A percentile compares a stretch with the other conserved stretches of the same genome.
Evolutionary conservation across 2,888 invertebrate genomes (phyloP).

Genomic region (Eristalis tenax): DNA sequence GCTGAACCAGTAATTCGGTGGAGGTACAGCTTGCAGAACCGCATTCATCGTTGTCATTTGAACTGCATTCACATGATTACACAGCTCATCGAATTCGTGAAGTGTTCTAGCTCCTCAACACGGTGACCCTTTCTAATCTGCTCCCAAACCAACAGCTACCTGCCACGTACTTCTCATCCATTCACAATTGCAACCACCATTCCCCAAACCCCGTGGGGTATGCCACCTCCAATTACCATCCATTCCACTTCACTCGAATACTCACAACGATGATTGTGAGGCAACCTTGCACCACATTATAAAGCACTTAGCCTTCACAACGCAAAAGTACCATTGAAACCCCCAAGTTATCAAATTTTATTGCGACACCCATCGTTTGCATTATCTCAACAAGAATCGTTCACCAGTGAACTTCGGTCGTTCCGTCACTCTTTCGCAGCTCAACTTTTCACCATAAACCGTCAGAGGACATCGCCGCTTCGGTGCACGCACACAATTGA

Average conservation of each 20-base stretch:
- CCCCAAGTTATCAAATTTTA: background rate
- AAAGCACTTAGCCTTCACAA: background rate
- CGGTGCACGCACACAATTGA: constrained; percentile 76
- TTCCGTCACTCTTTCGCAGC: constrained; percentile 77
- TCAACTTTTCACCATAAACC: constrained; percentile 77
- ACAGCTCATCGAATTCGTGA: too few relatives aligned
- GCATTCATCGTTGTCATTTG: too few relatives aligned
- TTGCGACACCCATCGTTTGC: background rate
- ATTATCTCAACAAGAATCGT: constrained; percentile 74
- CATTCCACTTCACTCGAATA: background rate
- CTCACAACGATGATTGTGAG: background rate
- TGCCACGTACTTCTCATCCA: too few relatives aligned
- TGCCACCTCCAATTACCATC: background rate
- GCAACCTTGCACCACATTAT: background rate
- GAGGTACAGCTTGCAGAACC: too few relatives aligned
- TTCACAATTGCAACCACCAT: too few relatives aligned
- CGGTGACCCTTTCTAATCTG: too few relatives aligned
- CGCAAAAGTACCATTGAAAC: background rate
- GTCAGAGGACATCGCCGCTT: constrained; percentile 78
- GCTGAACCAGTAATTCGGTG: too few relatives aligned
- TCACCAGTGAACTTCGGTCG: constrained; percentile 77
- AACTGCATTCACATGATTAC: too few relatives aligned
- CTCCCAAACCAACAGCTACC: too few relatives aligned
- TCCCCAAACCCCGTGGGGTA: too few relatives aligned
- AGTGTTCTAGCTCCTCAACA: too few relatives aligned